Evolutionary conservation across 2,113 vertebrate species (phyloP), one percentile per base, ranked within the genome.

Genomic region (Pedionomus torquatus): DNA sequence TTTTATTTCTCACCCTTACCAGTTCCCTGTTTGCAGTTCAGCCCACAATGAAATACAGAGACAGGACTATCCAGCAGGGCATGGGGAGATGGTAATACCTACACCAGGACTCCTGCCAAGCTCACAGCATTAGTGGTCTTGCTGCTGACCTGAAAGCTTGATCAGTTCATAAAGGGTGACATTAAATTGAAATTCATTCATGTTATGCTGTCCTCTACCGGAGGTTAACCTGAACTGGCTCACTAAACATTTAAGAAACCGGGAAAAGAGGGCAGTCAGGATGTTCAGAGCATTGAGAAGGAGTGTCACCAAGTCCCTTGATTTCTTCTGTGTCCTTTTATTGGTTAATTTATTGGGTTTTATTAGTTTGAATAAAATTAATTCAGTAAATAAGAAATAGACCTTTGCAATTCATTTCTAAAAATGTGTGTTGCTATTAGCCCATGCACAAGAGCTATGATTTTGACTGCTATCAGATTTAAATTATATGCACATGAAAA

Each of bases 391-490:
- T 71, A 84, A 74, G 48, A 91, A 63, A 78, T 55, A 72, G 43
- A 58, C 16, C 15, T 71, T 69, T 61, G 26, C 3, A 1, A 80
- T 74, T 86, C 2, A 30, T 78, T 93, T 75, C 35, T 41, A 85
- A 48, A 21, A 68, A n/a, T 65, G 11, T 16, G 10, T 77, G 28
- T 33, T 89, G 44, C 48, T 80, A 30, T 79, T 87, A 23, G 44
- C 51, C n/a, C 1, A 2, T 65, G 58, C 33, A 25, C 30, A 58
- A 58, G 13, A 91, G 65, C 65, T 61, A 49, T 2, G 9, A 48
- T 78, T 85, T 89, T 91, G 86, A 88, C 41, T 91, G 79, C 57
- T 93, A 61, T 55, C 71, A 90, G 64, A 68, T 82, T 91, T 95
- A 24, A 65, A 64, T 70, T 86, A 61, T 46, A 51, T 48, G 48